Evolutionary conservation across 2,888 invertebrate genomes (phyloP), one percentile per base, ranked within the genome.

Genomic region (Asteroscopus sphinx): DNA sequence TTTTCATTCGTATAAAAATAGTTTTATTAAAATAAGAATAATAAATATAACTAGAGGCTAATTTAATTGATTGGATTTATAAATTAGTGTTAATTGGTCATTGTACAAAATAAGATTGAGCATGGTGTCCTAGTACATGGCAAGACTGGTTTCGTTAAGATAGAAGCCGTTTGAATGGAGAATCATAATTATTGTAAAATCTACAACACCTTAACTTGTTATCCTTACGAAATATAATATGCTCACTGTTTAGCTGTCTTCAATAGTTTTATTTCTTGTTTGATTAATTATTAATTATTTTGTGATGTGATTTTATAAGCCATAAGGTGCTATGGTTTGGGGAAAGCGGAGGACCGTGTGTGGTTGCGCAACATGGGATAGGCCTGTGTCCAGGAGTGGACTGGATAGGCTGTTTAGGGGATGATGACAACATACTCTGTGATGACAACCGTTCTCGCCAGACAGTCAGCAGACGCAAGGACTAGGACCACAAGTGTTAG

Each of bases 211-310:
- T 47, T 75, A 76, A 63, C 46, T 79, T 79, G 72, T 72, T 79
- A 77, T 68, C 63, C 73, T 77, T 82, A 77, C 53, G 73, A 79
- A 87, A 84, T 73, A 73, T 75, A 86, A 85, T 88, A 90, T 87
- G 89, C 88, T 90, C 90, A 90, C 81, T 88, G 83, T 87, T 85
- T 89, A 87, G 83, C 80, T 85, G 83, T 85, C 82, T 47, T 52
- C 44, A 46, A 41, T 71, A 57, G 72, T 79, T 80, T 83, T 72
- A 76, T 79, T 81, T 76, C 13, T 39, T 51, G 42, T 52, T 56
- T 21, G 8, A 28, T 21, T 1, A 21, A 21, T n/a, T n/a, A n/a
- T n/a, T n/a, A n/a, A n/a, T n/a, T n/a, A n/a, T n/a, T n/a, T n/a
- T n/a, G n/a, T n/a, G n/a, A n/a, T n/a, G n/a, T n/a, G n/a, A n/a